Base-by-base conservation (phyloP, 2,113 vertebrate species). In the Myiozetetes cayanensis region DNA sequence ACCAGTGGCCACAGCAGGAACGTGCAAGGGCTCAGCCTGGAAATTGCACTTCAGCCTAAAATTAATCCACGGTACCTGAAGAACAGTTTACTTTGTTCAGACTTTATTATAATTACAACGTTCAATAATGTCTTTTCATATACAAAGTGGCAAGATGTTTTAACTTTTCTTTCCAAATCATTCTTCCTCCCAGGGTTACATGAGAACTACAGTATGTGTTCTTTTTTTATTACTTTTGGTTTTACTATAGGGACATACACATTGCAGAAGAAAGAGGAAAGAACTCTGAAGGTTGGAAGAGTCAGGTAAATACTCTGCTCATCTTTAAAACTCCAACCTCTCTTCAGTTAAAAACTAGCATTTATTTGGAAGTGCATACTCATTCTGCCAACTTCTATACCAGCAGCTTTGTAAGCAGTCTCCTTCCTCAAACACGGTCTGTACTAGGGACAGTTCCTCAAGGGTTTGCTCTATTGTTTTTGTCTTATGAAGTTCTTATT, bases 1-100 rank as follows among this genome's bases (percentile, higher is more conserved):
- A 78, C 23, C 9, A 1, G 15, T 1, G 3, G 44, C 77, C 2
- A 6, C 0, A 15, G 58, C 46, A 58, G 49, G 37, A 0, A 0
- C 0, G 1, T 23, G 66, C 14, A 31, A 59, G 70, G 75, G 79
- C 61, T 86, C 72, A 37, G 68, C 75, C 75, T 71, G 68, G 28
- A 85, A 87, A 75, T 1, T 8, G 11, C 15, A 53, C 47, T 46
- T 68, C 63, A 74, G 59, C 41, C 80, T 44, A 53, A 66, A 80
- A 73, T 14, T 44, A 86, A 86, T 9, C 59, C 1, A 2, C 1
- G 1, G 33, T 28, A 27, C 5, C 79, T 47, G 28, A 58, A 73
- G 50, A 55, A 86, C 12, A 47, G 25, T 31, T 61, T 9, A 47
- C 18, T 85, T 65, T 9, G 21, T 25, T 77, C 49, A 58, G 68